Evolutionary conservation across 2,888 invertebrate species (phyloP).

Genomic region (Euzophera pinguis): DNA sequence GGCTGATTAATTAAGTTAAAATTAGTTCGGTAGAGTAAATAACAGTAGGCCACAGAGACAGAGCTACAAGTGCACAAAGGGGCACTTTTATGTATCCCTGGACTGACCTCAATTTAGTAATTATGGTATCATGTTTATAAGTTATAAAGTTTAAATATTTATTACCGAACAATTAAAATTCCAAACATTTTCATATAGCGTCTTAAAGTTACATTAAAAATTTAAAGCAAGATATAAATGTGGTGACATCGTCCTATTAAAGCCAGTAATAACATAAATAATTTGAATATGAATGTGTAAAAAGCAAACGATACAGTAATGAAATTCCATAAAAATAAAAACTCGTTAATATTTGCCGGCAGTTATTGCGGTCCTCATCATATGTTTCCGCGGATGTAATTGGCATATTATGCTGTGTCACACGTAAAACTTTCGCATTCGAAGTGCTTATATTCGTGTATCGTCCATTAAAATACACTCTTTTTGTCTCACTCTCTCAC

Average conservation of each 20-base stretch:
- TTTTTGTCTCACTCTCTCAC: too few relatives aligned
- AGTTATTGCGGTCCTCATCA: background rate
- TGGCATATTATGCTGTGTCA: constrained; percentile 9
- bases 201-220: background rate
- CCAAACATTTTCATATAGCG: background rate
- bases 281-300: background rate
- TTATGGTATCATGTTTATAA: too few relatives aligned
- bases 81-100: too few relatives aligned
- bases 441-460: constrained; percentile 3
- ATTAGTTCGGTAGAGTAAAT: too few relatives aligned
- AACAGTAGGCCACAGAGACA: too few relatives aligned
- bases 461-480: constrained; percentile 2
- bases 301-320: constrained; percentile 5
- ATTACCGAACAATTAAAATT: background rate
- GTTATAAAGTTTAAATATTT: too few relatives aligned
- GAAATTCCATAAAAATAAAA: constrained; percentile 8
- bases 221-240: background rate
- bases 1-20: too few relatives aligned
- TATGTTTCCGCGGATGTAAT: constrained; percentile 3
- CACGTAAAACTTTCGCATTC: constrained; percentile 7
- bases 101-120: too few relatives aligned
- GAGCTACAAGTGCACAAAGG: too few relatives aligned
- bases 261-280: background rate
- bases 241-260: background rate
- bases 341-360: constrained; percentile 9